Percentiles rank a stretch among this genome's conserved stretches.
Conservation (phyloP, 2,797 vertebrate species). For the Acrossocheilus wenchowensis region DNA sequence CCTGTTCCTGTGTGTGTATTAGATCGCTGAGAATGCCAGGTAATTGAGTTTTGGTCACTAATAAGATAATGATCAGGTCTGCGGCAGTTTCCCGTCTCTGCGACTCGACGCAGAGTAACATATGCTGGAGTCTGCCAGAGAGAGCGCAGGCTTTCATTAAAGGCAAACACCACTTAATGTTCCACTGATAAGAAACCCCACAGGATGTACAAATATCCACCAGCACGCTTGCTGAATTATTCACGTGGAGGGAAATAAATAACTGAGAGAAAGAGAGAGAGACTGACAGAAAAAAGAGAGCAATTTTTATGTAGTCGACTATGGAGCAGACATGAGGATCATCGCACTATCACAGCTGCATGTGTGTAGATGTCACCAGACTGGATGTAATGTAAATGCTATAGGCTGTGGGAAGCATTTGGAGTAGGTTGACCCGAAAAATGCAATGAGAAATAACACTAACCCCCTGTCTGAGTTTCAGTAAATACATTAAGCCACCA, state of each 20-base stretch:
- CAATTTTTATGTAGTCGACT: neutral
- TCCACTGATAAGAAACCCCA: slow-evolving; percentile 50
- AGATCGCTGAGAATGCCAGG: slow-evolving; percentile 45
- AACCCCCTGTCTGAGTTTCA: neutral
- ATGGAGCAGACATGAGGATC: neutral
- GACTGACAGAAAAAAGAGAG: neutral
- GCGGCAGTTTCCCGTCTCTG: slow-evolving; percentile 44
- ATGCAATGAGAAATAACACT: neutral
- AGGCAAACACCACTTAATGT: slow-evolving; percentile 56
- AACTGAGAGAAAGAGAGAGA: slow-evolving; percentile 3
- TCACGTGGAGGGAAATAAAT: slow-evolving; percentile 47
- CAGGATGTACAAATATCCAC: slow-evolving; percentile 47
- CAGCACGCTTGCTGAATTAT: slow-evolving; percentile 48
- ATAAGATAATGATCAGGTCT: slow-evolving; percentile 60
- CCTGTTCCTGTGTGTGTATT: slow-evolving; percentile 39
- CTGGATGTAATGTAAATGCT: neutral
- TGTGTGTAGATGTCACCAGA: slow-evolving; percentile 6
- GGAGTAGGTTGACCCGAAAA: neutral
- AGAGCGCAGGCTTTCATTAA: slow-evolving; percentile 47
- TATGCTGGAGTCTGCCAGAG: slow-evolving; percentile 25
- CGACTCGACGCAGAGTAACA: slow-evolving; percentile 48
- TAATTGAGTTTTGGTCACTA: slow-evolving; percentile 59
- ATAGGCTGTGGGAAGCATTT: neutral
- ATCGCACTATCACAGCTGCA: neutral
- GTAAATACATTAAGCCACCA: neutral